Evolutionary conservation across 2,113 vertebrate species (phyloP), one percentile per base, ranked within the genome.

Genomic region (Scophthalmus maximus): DNA sequence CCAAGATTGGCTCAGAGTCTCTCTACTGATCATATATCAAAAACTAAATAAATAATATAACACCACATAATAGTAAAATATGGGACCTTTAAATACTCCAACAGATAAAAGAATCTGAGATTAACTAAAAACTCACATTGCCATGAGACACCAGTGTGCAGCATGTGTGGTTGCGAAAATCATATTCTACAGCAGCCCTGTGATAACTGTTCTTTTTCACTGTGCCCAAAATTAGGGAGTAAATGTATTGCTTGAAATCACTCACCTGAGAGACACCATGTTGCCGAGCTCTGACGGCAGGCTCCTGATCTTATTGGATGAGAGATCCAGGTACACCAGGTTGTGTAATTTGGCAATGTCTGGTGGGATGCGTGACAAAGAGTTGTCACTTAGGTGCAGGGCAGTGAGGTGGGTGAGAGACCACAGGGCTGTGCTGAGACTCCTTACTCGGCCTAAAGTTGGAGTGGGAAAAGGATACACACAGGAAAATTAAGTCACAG

Each of bases 281-380:
- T 96, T 98, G 95, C 97, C 97, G 91, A 99, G 97, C 94, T 99
- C 97, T 87, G 97, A 93, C 68, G 97, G 97, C 95, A 99, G 95
- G 95, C 96, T 99, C 93, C 96, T 97, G 50, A 99, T 98, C 94
- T 99, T 98, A 88, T 99, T 99, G 92, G 95, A 98, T 59, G 97
- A 99, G 88, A 99, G 94, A 94, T 99, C 96, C 95, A 98, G 94
- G 93, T 98, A 98, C 73, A 96, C 95, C 94, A 99, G 94, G 93
- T 99, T 99, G 89, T 98, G 96, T 94, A 99, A 95, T 95, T 97
- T 98, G 95, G 97, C 96, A 95, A 99, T 99, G 94, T 99, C 97
- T 91, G 97, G 96, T 90, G 97, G 96, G 94, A 99, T 97, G 72
- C 96, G 96, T 83, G 96, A 98, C 92, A 99, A 92, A 59, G 95